These are phyloP conservation scores for Apodemus speciosus DNA, from an alignment of 2,113 vertebrate species.

Conservation along the genomic window DNA sequence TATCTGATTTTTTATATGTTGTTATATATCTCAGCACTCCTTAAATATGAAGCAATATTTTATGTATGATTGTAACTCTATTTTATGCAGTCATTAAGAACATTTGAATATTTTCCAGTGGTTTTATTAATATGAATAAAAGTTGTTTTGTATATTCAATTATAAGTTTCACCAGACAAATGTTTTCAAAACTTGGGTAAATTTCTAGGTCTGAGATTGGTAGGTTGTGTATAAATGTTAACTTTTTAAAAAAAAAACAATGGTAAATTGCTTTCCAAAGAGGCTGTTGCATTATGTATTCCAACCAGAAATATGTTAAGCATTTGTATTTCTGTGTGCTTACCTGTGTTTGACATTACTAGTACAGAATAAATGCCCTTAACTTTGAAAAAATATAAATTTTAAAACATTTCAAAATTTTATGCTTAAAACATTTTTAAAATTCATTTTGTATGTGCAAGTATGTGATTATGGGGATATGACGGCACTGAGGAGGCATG, in stretches of 20 bases:
- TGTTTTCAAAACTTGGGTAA: background rate
- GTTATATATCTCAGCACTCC: background rate
- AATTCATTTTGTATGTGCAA: background rate
- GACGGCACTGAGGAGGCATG: background rate
- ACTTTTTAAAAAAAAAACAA: background rate
- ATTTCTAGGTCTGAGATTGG: background rate
- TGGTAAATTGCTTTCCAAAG: background rate
- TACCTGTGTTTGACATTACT: background rate
- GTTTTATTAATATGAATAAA: background rate
- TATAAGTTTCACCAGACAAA: background rate
- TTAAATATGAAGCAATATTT: background rate
- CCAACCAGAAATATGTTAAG: background rate
- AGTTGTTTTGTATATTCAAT: background rate
- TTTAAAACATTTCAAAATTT: background rate
- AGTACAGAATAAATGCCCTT: background rate
- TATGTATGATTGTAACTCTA: background rate
- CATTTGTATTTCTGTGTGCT: background rate
- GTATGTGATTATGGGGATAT: background rate
- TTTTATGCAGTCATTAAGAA: background rate
- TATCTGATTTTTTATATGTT: background rate
- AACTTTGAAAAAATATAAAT: too few relatives aligned
- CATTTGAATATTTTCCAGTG: background rate
- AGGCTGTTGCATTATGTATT: background rate
- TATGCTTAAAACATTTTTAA: background rate
- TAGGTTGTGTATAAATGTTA: background rate